Conservation (phyloP, 2,888 invertebrate species). For the Belgica antarctica region DNA sequence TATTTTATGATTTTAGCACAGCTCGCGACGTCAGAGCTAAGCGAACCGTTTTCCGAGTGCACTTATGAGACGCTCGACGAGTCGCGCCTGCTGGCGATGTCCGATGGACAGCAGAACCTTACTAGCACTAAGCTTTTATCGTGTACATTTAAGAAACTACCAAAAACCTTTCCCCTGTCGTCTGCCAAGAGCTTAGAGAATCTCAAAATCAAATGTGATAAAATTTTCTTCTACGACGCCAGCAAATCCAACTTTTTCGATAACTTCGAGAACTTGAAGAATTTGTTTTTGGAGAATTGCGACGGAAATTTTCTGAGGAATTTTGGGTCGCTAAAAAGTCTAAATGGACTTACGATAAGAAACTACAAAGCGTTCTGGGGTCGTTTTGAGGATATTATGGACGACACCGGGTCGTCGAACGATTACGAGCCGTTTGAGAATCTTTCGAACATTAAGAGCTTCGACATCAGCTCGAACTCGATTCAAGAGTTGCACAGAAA, state of each 20-base stretch:
- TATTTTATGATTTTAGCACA: background rate
- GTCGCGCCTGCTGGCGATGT: conserved; percentile 15
- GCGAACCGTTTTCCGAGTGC: conserved; percentile 33
- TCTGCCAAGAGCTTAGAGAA: conserved; percentile 39
- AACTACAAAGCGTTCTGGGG: conserved; percentile 39
- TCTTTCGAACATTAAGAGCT: conserved; percentile 30
- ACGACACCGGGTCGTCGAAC: conserved; percentile 23
- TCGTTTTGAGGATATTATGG: conserved; percentile 24
- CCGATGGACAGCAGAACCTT: conserved; percentile 30
- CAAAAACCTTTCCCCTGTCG: conserved; percentile 37
- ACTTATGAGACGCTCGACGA: conserved; percentile 35
- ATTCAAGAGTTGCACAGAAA: conserved; percentile 37
- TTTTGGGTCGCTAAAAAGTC: conserved; percentile 20
- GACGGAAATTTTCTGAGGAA: conserved; percentile 42
- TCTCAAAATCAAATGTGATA: conserved; percentile 43
- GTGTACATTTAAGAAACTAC: conserved; percentile 44
- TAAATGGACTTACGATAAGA: conserved; percentile 37
- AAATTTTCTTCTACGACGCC: conserved; percentile 17
- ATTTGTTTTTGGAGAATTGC: conserved; percentile 44
- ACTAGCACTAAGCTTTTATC: conserved; percentile 31
- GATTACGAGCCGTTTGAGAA: conserved; percentile 40
- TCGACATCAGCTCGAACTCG: conserved; percentile 34
- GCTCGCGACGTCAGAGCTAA: background rate
- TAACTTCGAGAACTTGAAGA: conserved; percentile 36
- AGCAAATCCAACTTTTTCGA: conserved; percentile 36